Percentiles rank a stretch among this genome's conserved stretches.
These are phyloP conservation scores for Chiropotes sagulatus DNA, from an alignment of 2,797 vertebrate genomes.

Conservation along the genomic window DNA sequence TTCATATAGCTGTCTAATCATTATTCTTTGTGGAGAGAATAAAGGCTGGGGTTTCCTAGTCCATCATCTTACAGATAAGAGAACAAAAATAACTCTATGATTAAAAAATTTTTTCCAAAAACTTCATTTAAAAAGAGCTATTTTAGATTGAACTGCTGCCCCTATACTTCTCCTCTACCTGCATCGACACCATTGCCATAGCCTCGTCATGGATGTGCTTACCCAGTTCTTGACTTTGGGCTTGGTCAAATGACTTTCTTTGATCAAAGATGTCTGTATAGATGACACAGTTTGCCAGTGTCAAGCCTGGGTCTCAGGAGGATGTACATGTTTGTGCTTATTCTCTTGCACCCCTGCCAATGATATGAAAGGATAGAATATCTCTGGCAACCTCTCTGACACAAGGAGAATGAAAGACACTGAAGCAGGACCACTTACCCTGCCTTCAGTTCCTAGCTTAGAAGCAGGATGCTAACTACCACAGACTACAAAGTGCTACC, in stretches of 20 bases:
- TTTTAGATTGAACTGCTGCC: not conserved
- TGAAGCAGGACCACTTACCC: not conserved
- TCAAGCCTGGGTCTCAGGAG: not conserved
- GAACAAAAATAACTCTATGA: not conserved
- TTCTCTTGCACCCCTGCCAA: not conserved
- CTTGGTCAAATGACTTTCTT: not conserved
- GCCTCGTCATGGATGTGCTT: not conserved
- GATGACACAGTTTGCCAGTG: not conserved
- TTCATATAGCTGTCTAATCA: not conserved
- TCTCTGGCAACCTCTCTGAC: not conserved
- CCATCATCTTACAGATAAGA: not conserved
- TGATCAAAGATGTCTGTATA: not conserved
- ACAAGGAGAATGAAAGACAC: not conserved
- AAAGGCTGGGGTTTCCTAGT: not conserved
- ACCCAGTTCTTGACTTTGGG: not conserved
- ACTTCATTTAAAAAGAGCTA: not conserved
- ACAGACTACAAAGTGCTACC: not conserved
- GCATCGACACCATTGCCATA: not conserved
- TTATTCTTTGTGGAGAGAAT: not conserved
- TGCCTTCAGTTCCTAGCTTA: not conserved
- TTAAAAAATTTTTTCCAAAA: not conserved
- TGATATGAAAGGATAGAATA: not conserved
- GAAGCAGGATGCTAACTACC: not conserved
- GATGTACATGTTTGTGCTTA: not conserved
- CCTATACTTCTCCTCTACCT: not conserved